These are phyloP conservation scores for Acleris emargana DNA, from an alignment of 2,888 invertebrate species.

Conservation along the genomic window DNA sequence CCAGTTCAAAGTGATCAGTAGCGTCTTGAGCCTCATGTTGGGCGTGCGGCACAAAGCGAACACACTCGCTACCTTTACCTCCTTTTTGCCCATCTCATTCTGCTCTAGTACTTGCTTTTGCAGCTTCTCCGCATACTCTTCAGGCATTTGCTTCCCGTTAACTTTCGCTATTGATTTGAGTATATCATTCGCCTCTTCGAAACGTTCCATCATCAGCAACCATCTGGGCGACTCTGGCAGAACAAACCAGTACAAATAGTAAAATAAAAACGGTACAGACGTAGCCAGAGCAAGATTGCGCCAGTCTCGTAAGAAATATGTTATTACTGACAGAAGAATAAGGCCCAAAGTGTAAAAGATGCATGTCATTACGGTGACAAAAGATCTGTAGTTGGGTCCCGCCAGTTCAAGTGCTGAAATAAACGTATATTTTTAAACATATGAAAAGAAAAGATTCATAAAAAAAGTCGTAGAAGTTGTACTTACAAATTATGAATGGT, in stretches of 20 bases:
- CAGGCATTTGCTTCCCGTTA: conserved; percentile 90
- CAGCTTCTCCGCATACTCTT: conserved; percentile 88
- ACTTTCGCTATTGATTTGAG: conserved; percentile 90
- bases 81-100: conserved; percentile 79
- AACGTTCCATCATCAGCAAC: conserved; percentile 92
- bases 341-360: conserved; percentile 95
- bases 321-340: conserved; percentile 92
- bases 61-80: conserved; percentile 77
- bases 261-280: conserved; percentile 92
- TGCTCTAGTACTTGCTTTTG: conserved; percentile 88
- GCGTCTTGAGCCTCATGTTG: conserved; percentile 94
- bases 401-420: conserved; percentile 93
- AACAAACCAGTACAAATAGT: conserved; percentile 93
- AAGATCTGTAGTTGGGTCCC: conserved; percentile 95
- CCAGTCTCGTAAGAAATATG: conserved; percentile 94
- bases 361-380: conserved; percentile 96
- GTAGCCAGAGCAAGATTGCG: conserved; percentile 90
- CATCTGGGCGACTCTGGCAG: conserved; percentile 96
- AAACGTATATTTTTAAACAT: conserved; percentile 17
- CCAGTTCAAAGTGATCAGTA: conserved; percentile 94
- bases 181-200: conserved; percentile 92
- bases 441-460: conserved; percentile 4
- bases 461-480: conserved; percentile 24
- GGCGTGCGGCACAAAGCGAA: conserved; percentile 90
- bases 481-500: conserved; percentile 96